Percentiles rank a stretch among this genome's conserved stretches.
Conservation (phyloP, 2,888 invertebrate species). For the Strigamia transsilvanica region DNA sequence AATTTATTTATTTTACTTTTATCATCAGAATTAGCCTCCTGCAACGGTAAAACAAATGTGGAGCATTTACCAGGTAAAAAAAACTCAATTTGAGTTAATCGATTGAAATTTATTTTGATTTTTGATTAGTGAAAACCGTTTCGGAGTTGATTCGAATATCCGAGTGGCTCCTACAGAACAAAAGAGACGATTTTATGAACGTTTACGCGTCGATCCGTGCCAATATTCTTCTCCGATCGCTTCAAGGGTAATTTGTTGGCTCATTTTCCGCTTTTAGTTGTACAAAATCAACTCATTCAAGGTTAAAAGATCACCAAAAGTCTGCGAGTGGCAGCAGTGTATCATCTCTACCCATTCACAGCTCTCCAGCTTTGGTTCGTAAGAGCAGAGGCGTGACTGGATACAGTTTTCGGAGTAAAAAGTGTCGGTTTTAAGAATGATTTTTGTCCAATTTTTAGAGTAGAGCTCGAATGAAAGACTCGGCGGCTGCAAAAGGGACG, state of each 20-base stretch:
- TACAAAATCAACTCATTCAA: constrained; percentile 52
- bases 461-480: constrained; percentile 68
- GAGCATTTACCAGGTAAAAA: constrained; percentile 50
- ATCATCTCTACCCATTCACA: constrained; percentile 58
- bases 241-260: constrained; percentile 61
- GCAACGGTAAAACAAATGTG: neutral
- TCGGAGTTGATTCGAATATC: constrained; percentile 81
- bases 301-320: constrained; percentile 64
- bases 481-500: constrained; percentile 77
- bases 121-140: constrained; percentile 52
- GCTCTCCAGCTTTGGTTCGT: constrained; percentile 62
- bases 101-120: neutral
- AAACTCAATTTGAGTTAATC: neutral
- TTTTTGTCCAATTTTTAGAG: constrained; percentile 42
- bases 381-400: neutral
- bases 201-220: constrained; percentile 67
- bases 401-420: too few relatives aligned
- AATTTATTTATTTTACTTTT: constrained; percentile 22
- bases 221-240: constrained; percentile 76
- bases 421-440: too few relatives aligned
- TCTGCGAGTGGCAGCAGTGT: constrained; percentile 62
- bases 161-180: constrained; percentile 83
- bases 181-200: constrained; percentile 76
- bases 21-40: constrained; percentile 2
- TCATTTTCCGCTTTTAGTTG: neutral